Evolutionary conservation across 2,113 vertebrate species (phyloP).

Genomic region (Perca schrenkii): DNA sequence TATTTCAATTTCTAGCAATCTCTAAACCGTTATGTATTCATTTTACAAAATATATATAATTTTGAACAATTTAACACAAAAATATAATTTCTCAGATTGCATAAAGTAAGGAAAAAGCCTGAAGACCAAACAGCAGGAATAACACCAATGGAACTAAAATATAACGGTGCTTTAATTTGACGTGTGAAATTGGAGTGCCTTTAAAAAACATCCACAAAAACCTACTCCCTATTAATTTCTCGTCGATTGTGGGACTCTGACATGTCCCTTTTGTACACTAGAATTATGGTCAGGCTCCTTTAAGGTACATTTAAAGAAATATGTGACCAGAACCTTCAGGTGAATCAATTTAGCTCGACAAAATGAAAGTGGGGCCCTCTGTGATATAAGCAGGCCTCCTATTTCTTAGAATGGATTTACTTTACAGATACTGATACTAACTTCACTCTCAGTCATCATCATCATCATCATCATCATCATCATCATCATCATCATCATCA

Average conservation of each 20-base stretch:
- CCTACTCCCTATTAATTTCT: conserved; percentile 64
- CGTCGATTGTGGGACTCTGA: conserved; percentile 58
- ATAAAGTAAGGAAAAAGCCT: conserved; percentile 50
- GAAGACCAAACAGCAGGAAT: conserved; percentile 47
- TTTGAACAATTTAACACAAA: conserved; percentile 28
- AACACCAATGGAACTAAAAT: conserved; percentile 59
- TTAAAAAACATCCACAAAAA: conserved; percentile 72
- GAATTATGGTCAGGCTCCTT: conserved; percentile 58
- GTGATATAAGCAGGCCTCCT: conserved; percentile 42
- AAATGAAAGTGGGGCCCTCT: conserved; percentile 51
- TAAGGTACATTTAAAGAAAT: conserved; percentile 61
- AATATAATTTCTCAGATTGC: conserved; percentile 21
- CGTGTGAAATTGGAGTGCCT: conserved; percentile 74
- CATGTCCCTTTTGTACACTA: conserved; percentile 55
- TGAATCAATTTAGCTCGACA: conserved; percentile 51
- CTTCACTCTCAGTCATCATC: conserved; percentile 7
- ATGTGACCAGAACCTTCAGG: conserved; percentile 60
- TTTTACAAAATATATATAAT: background rate
- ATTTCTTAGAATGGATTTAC: conserved; percentile 10
- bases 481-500: background rate
- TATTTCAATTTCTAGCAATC: background rate
- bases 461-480: conserved; percentile 3
- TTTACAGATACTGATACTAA: background rate
- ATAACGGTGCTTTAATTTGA: conserved; percentile 70
- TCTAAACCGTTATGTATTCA: background rate